Evolutionary conservation across 1,140 invertebrate genomes (phyloP), one percentile per base, ranked within the genome.

Genomic region (Bombus breviceps): DNA sequence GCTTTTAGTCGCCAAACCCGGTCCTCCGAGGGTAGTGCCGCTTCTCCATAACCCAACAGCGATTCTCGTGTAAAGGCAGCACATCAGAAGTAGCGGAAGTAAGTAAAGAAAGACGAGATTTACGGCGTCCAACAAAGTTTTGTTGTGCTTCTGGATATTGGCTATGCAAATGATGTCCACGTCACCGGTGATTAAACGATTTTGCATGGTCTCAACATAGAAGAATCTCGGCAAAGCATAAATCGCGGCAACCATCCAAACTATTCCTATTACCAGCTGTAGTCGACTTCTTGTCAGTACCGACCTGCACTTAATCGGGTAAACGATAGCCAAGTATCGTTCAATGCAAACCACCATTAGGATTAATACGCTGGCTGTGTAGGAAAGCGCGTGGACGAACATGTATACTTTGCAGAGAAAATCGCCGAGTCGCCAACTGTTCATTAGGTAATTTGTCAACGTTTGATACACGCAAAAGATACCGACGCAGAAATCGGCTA

Each of bases 401-500:
- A 97, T 97, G 93, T 98, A 98, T 96, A 98, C 97, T 92, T 98
- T 97, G 94, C 97, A 98, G 25, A 98, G 95, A 88, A 98, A 97
- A 82, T 97, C 96, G 3, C 97, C 97, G 68, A 98, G 96, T 32
- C 97, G 96, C 97, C 97, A 98, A 92, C 97, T 97, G 95, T 92
- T 96, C 90, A 97, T 97, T 25, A 98, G 94, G 93, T 98, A 98
- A 83, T 97, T 97, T 28, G 96, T 96, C 77, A 98, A 96, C 92
- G 98, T 98, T 94, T 98, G 98, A 93, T 97, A 97, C 57, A 98
- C 97, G 92, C 98, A 98, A 93, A 98, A 98, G 62, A 98, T 96
- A 25, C 97, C 97, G 1, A 98, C 98, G 88, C 97, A 98, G 59
- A 98, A 96, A 93, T 98, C 98, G 15, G 98, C 97, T 18, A 98